A percentile compares a stretch with the other conserved stretches of the same genome.
Evolutionary conservation across 2,888 invertebrate species (phyloP).

Genomic region (Nomada fabriciana): DNA sequence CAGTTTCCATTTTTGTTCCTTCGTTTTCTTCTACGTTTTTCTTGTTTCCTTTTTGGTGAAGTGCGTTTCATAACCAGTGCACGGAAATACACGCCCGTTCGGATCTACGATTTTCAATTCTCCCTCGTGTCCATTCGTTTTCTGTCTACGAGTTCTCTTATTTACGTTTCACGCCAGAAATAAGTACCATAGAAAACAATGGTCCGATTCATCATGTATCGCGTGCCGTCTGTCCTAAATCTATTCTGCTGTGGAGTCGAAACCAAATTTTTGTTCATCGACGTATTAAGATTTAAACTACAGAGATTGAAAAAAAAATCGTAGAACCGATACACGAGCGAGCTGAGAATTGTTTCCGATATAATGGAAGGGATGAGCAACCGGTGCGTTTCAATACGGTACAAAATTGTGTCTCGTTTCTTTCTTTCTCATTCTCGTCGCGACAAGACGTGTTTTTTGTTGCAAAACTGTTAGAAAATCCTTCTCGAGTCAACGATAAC

Average conservation of each 20-base stretch:
- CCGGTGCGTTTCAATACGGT: conserved; percentile 35
- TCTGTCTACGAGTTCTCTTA: conserved; percentile 35
- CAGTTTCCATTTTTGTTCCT: conserved; percentile 20
- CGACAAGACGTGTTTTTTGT: neutral
- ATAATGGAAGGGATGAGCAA: conserved; percentile 42
- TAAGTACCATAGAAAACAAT: neutral
- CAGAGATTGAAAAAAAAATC: conserved; percentile 46
- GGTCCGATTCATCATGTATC: neutral
- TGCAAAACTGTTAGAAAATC: conserved; percentile 18
- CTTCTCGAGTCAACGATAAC: neutral
- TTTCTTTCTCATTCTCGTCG: neutral
- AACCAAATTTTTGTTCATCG: too few species aligned
- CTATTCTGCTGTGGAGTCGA: too few species aligned
- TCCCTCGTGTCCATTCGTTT: neutral
- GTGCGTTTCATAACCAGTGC: conserved; percentile 72
- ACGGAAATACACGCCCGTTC: conserved; percentile 43
- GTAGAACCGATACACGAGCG: conserved; percentile 53
- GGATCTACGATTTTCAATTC: conserved; percentile 47
- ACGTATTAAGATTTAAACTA: neutral
- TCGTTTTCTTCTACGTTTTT: conserved; percentile 4
- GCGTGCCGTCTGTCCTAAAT: neutral
- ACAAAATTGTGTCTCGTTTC: conserved; percentile 39
- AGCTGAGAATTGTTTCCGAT: conserved; percentile 53
- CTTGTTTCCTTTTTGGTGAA: conserved; percentile 24
- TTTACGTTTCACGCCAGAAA: conserved; percentile 15